These are phyloP conservation scores for Malthinus flaveolus DNA, from an alignment of 2,888 invertebrate genomes.

Conservation along the genomic window DNA sequence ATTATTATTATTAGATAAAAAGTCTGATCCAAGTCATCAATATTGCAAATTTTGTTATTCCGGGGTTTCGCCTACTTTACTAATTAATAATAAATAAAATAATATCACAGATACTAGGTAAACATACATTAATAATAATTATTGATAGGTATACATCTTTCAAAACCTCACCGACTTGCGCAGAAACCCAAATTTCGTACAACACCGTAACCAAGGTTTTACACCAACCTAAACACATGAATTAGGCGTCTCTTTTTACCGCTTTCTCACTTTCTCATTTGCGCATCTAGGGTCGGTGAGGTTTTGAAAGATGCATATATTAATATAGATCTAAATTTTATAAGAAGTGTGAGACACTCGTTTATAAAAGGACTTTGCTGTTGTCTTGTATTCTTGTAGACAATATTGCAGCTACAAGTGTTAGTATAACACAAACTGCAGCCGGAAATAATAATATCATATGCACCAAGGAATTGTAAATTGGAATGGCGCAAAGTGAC, in stretches of 20 bases:
- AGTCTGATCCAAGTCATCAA: not conserved
- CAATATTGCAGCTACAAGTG: slow-evolving; percentile 48
- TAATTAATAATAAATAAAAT: slow-evolving; percentile 28
- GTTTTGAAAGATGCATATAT: no score
- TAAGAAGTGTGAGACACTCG: slow-evolving; percentile 10
- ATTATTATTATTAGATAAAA: slow-evolving; percentile 1
- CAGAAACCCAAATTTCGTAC: no score
- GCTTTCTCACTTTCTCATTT: no score
- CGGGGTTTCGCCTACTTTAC: not conserved
- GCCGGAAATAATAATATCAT: slow-evolving; percentile 50
- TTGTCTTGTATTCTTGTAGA: slow-evolving; percentile 52
- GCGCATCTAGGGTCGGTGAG: no score
- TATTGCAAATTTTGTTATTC: no score
- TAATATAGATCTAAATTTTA: not conserved
- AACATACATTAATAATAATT: slow-evolving; percentile 9
- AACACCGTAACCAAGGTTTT: no score
- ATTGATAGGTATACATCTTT: no score
- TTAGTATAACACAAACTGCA: slow-evolving; percentile 46
- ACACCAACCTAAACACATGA: no score
- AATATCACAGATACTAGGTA: slow-evolving; percentile 38
- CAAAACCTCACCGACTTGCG: no score
- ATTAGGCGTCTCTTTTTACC: no score
- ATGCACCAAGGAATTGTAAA: slow-evolving; percentile 49
- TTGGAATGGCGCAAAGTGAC: slow-evolving; percentile 57
- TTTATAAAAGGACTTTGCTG: slow-evolving; percentile 52